Evolutionary conservation across 2,888 invertebrate species (phyloP).

Genomic region (Drosophila paracracens): DNA sequence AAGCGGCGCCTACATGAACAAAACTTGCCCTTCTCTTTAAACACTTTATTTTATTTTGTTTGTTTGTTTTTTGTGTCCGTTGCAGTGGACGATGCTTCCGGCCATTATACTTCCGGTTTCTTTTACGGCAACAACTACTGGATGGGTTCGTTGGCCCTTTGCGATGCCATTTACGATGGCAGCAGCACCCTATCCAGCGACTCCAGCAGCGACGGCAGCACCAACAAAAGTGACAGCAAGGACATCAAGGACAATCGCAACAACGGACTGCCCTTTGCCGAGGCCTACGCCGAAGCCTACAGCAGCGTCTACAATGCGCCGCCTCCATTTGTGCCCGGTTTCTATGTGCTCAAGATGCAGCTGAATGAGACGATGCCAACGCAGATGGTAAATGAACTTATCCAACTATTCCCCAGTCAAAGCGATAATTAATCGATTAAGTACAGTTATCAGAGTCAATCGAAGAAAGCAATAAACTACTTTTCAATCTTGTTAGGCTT

Average conservation of each 20-base stretch:
- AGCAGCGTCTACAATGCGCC: conserved; percentile 83
- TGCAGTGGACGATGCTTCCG: conserved; percentile 90
- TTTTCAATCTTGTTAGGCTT: background rate
- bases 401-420: background rate
- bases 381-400: conserved; percentile 74
- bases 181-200: conserved; percentile 26
- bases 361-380: conserved; percentile 85
- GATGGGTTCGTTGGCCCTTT: conserved; percentile 91
- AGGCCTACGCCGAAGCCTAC: conserved; percentile 76
- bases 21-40: conserved; percentile 61
- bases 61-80: conserved; percentile 55
- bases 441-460: background rate
- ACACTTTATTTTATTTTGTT: conserved; percentile 5
- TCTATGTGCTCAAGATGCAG: conserved; percentile 88
- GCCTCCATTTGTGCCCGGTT: conserved; percentile 89
- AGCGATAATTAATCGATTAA: background rate
- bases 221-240: conserved; percentile 4
- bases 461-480: background rate
- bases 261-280: conserved; percentile 83
- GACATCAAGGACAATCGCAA: conserved; percentile 53
- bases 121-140: conserved; percentile 94
- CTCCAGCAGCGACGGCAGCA: conserved; percentile 22
- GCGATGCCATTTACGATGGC: conserved; percentile 87
- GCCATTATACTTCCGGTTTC: conserved; percentile 91
- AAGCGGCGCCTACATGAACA: conserved; percentile 13